phyloP scores from a whole-genome alignment of 2,113 vertebrate genomes.

The Amphiprion ocellaris region DNA sequence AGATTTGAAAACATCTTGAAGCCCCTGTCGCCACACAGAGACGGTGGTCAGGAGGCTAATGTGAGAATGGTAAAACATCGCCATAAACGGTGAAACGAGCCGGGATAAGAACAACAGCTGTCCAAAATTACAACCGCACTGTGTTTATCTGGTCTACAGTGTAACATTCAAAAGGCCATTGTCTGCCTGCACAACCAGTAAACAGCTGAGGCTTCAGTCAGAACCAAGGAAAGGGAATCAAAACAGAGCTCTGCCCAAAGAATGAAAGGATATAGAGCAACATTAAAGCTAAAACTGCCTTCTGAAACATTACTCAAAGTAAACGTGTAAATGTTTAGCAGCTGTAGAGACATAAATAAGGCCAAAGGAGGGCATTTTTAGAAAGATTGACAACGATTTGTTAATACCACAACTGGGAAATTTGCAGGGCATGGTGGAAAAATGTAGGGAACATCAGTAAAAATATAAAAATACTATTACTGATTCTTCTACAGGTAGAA shows the following conservation, averaged over 20 bases:
- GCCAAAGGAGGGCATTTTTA: too few species aligned
- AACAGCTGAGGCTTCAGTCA: neutral
- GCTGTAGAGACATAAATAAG: too few species aligned
- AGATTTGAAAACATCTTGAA: conserved; percentile 85
- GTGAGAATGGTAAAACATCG: conserved; percentile 44
- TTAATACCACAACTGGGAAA: too few species aligned
- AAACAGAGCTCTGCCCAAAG: neutral
- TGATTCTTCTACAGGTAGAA: too few species aligned
- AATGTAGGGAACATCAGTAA: too few species aligned
- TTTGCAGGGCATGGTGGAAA: too few species aligned
- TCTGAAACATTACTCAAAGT: too few species aligned
- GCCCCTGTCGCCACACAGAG: conserved; percentile 69
- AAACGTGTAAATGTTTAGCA: too few species aligned
- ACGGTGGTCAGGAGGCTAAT: conserved; percentile 73
- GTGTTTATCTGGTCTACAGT: neutral
- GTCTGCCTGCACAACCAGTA: neutral
- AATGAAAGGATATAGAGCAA: neutral
- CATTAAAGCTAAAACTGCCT: neutral
- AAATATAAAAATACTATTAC: too few species aligned
- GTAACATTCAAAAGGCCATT: conserved; percentile 24
- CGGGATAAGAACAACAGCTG: conserved; percentile 54
- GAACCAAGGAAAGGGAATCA: neutral
- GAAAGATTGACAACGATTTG: too few species aligned
- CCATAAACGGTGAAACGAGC: conserved; percentile 32
- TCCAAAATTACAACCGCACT: conserved; percentile 11